phyloP scores from a whole-genome alignment of 2,113 vertebrate genomes.

The Dendrocopos noguchii region DNA sequence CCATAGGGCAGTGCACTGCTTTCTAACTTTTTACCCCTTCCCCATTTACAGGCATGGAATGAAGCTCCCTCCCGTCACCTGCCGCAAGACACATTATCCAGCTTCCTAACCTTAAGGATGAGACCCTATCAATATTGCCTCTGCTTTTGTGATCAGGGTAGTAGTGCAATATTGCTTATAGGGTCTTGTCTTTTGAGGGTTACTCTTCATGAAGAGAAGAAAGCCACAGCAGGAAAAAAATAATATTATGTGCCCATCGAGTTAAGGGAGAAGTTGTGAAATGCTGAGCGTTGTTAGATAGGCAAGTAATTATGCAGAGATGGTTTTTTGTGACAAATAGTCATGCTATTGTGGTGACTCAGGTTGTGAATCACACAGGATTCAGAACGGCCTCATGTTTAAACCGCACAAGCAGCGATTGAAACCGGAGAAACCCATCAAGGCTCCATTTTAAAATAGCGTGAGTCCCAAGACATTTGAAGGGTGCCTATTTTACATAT shows the following conservation, averaged over 20 bases:
- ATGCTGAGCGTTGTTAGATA: conserved; percentile 7
- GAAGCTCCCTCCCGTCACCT: conserved; percentile 59
- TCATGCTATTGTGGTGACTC: conserved; percentile 39
- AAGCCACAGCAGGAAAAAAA: conserved; percentile 47
- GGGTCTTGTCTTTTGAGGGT: conserved; percentile 89
- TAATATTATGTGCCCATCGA: neutral
- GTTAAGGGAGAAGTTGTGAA: conserved; percentile 42
- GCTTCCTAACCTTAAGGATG: conserved; percentile 79
- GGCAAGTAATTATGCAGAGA: conserved; percentile 33
- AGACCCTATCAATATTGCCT: conserved; percentile 96
- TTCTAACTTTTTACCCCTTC: conserved; percentile 72
- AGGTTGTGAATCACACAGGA: conserved; percentile 42
- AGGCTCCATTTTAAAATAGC: conserved; percentile 41
- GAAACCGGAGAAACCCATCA: conserved; percentile 40
- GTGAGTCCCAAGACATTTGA: neutral
- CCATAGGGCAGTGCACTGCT: conserved; percentile 1
- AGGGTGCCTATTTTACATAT: conserved; percentile 53
- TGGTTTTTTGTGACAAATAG: conserved; percentile 34
- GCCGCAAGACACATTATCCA: conserved; percentile 59
- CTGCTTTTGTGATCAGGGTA: conserved; percentile 88
- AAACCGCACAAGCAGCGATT: conserved; percentile 14
- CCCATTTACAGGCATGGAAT: conserved; percentile 70
- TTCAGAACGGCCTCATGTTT: conserved; percentile 3
- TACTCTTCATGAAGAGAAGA: conserved; percentile 63
- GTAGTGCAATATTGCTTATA: conserved; percentile 99